phyloP scores from a whole-genome alignment of 2,888 invertebrate genomes.

The Parasteatoda lunata region DNA sequence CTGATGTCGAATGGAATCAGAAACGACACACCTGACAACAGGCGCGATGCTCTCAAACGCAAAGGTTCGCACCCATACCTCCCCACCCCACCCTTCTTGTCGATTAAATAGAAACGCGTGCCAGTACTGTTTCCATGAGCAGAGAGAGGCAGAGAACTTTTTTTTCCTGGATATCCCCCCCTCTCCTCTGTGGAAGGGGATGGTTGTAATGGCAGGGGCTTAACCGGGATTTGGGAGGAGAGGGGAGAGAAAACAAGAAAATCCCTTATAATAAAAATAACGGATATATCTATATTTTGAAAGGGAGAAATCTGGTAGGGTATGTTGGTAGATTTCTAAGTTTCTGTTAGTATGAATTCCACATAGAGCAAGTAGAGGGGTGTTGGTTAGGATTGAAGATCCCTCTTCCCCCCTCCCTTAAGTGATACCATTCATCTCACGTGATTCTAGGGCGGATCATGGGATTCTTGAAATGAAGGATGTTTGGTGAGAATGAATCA shows the following conservation, averaged over 20 bases:
- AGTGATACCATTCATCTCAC: slow-evolving; percentile 53
- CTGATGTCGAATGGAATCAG: slow-evolving; percentile 53
- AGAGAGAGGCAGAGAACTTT: slow-evolving; percentile 6
- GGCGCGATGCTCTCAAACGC: slow-evolving; percentile 11
- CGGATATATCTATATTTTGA: slow-evolving; percentile 63
- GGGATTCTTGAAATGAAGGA: slow-evolving; percentile 32
- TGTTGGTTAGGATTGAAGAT: slow-evolving; percentile 17
- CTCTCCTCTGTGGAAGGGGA: slow-evolving; percentile 22
- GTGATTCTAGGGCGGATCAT: slow-evolving; percentile 47
- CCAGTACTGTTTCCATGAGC: slow-evolving; percentile 24
- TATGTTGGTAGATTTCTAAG: slow-evolving; percentile 7
- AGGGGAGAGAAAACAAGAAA: slow-evolving; percentile 39
- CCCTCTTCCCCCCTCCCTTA: slow-evolving; percentile 28
- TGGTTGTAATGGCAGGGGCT: slow-evolving; percentile 65
- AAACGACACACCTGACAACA: slow-evolving; percentile 61
- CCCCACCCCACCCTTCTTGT: slow-evolving; percentile 32
- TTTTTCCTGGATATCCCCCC: background rate
- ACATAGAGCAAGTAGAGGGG: background rate
- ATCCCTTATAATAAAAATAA: slow-evolving; percentile 68
- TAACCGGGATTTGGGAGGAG: slow-evolving; percentile 59
- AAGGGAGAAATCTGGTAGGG: slow-evolving; percentile 39
- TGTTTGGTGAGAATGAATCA: slow-evolving; percentile 37
- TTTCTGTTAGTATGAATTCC: slow-evolving; percentile 4
- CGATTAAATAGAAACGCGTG: slow-evolving; percentile 63
- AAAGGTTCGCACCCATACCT: background rate